Evolutionary conservation across 2,797 vertebrate species (phyloP), one percentile per base, ranked within the genome.

Genomic region (Bradypodion pumilum): DNA sequence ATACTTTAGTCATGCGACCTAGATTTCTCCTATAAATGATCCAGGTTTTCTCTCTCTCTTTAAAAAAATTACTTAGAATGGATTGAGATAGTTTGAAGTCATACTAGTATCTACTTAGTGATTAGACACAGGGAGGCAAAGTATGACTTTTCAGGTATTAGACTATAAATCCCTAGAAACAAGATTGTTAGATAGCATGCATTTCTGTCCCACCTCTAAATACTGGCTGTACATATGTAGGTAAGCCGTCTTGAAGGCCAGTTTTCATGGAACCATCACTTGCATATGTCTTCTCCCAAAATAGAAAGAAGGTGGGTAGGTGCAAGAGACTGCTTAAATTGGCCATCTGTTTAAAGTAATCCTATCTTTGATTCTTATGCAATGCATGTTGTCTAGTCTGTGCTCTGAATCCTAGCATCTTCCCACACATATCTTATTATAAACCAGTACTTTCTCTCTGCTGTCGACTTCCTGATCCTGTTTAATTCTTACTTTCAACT

Each of bases 401-500:
- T 40, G 46, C 29, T 52, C 49, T 52, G 42, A 80, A 56, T 80
- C 66, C 49, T 80, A 40, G 32, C 46, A 42, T 81, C 66, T 35
- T 81, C 49, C 66, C 66, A 70, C 79, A 59, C 32, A 42, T n/a
- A 7, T 69, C 79, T 81, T 70, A 81, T 81, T 81, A 81, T 81
- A 81, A 72, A 59, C 37, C 3, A 12, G 37, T 9, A 72, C 37
- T 12, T 62, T 72, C 42, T 13, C 16, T 42, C 49, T 72, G 12
- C 16, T 69, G 37, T 40, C 21, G 60, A 42, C 19, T 81, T 25
- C 52, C 37, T 60, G 44, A 81, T 59, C 35, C 66, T 72, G 23
- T 42, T 81, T 23, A 35, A 56, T 27, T 72, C 19, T 59, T 70
- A 49, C 29, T 60, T 72, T 81, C 37, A 42, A 52, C 35, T 16